Base-by-base conservation (phyloP, 2,797 vertebrate genomes). In the Myripristis murdjan region DNA sequence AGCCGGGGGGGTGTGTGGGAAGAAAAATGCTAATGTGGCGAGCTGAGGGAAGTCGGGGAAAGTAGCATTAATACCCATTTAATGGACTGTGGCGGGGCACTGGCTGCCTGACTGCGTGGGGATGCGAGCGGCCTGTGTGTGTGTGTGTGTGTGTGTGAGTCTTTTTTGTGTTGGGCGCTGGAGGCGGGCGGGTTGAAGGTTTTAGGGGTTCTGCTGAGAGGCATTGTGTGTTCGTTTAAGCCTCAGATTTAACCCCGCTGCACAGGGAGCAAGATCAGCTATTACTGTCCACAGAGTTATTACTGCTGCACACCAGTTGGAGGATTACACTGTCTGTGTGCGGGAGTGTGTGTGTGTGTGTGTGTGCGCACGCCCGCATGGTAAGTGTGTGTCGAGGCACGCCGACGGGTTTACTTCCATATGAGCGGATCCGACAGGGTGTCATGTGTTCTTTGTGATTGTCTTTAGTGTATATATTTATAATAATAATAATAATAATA, bases 261-360 rank as follows among this genome's bases (percentile, higher is more conserved):
- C 73, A 85, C 82, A 66, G 61, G 69, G 63, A 82, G 79, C 65
- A 18, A 77, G 78, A 86, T 75, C 82, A 70, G 82, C 83, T 85
- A 68, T 81, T 82, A 81, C 87, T 89, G 86, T 90, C 82, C 78
- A 81, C 49, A 79, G 75, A 87, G 75, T 82, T 85, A 83, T 86
- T 90, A 89, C 77, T 86, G 81, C 75, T 46, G 12, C 75, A 75
- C 78, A 77, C 70, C 65, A 69, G 75, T 68, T 54, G 81, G 20
- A 68, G 66, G 79, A 85, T 90, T 84, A 83, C 9, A 18, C 72
- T 18, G 43, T 6, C 24, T 37, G 66, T 3, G 71, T 51, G 65
- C 74, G 26, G 33, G 53, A 14, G 31, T 53, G 51, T 28, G 10
- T 52, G 23, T 52, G 23, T 53, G 26, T 28, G 39, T 22, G 44